Conservation (phyloP, 2,888 invertebrate genomes). For the Latheticus oryzae region DNA sequence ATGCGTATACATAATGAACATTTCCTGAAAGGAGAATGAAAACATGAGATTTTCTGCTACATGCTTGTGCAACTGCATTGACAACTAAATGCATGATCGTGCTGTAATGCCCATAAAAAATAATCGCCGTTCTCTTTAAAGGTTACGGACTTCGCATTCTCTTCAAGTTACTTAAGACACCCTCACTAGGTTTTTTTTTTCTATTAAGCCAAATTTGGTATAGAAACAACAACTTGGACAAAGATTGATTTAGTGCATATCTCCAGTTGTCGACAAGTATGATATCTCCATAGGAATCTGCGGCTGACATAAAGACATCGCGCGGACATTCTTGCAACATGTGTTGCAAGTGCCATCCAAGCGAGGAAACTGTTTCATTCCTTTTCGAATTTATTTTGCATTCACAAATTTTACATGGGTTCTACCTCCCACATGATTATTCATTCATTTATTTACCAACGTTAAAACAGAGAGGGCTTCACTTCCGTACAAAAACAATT, state of each 20-base stretch:
- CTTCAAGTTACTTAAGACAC: too few relatives aligned
- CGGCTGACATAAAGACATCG: slow-evolving; percentile 59
- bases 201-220: too few relatives aligned
- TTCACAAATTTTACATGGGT: not conserved
- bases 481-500: slow-evolving; percentile 19
- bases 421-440: slow-evolving; percentile 5
- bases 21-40: slow-evolving; percentile 43
- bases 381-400: slow-evolving; percentile 6
- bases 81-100: slow-evolving; percentile 50
- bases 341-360: slow-evolving; percentile 53
- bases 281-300: slow-evolving; percentile 65
- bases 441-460: too few relatives aligned
- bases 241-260: slow-evolving; percentile 60
- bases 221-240: slow-evolving; percentile 29
- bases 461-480: not conserved
- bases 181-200: too few relatives aligned
- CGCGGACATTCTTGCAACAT: slow-evolving; percentile 60
- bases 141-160: slow-evolving; percentile 57
- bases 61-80: slow-evolving; percentile 49
- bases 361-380: too few relatives aligned
- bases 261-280: too few relatives aligned
- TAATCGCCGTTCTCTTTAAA: slow-evolving; percentile 58
- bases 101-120: slow-evolving; percentile 49
- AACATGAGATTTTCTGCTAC: slow-evolving; percentile 40
- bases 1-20: slow-evolving; percentile 40